Percentiles rank a stretch among this genome's conserved stretches.
Conservation (phyloP, 2,113 vertebrate genomes). For the Fregetta grallaria region DNA sequence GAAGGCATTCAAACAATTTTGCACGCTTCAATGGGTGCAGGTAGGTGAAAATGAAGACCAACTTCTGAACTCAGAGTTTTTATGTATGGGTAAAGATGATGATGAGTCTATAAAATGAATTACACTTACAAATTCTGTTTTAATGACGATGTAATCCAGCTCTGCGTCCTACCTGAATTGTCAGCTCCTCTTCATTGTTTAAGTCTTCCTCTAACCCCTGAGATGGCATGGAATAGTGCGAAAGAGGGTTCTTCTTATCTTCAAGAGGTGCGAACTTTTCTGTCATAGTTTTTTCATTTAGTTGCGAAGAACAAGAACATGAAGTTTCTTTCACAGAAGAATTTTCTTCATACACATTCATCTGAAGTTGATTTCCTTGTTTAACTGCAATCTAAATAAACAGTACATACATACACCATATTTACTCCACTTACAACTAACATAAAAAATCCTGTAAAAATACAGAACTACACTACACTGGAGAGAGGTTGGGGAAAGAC, state of each 20-base stretch:
- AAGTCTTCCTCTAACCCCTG: conserved; percentile 81
- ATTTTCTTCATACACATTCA: conserved; percentile 88
- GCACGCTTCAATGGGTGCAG: neutral
- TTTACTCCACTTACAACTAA: neutral
- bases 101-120: neutral
- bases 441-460: neutral
- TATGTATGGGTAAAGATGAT: neutral
- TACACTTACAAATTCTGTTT: neutral
- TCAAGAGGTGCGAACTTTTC: conserved; percentile 43
- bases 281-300: conserved; percentile 53
- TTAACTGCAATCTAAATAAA: conserved; percentile 85
- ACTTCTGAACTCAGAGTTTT: neutral
- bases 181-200: conserved; percentile 58
- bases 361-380: conserved; percentile 89
- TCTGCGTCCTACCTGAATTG: conserved; percentile 55
- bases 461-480: neutral
- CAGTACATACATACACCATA: neutral
- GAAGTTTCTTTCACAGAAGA: conserved; percentile 36
- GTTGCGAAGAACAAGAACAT: neutral
- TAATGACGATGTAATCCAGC: neutral
- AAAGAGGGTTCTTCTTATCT: conserved; percentile 80
- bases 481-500: neutral
- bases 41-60: neutral
- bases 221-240: conserved; percentile 75
- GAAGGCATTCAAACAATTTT: neutral